Conservation (phyloP, 2,797 vertebrate genomes). For the Thaleichthys pacificus region DNA sequence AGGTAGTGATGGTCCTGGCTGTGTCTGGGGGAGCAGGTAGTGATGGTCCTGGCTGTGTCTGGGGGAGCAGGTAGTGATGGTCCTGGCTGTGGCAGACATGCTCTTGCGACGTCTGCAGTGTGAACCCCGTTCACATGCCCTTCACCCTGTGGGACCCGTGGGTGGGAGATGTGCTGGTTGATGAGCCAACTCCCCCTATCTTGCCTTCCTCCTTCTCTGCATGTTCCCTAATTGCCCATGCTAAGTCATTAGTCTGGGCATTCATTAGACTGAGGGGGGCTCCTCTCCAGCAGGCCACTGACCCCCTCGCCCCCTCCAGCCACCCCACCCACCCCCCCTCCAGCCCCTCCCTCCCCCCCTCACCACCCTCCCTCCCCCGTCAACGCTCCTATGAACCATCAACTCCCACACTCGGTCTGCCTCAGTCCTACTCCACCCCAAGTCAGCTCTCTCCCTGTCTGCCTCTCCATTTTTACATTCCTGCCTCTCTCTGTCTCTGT, state of each 20-base stretch:
- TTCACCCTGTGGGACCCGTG: neutral
- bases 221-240: slow-evolving; percentile 52
- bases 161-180: slow-evolving; percentile 10
- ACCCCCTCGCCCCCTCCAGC: slow-evolving; percentile 42
- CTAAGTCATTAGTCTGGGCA: slow-evolving; percentile 60
- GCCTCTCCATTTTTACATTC: too few relatives aligned
- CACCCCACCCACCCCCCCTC: slow-evolving; percentile 35
- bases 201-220: slow-evolving; percentile 34
- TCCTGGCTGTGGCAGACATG: too few relatives aligned
- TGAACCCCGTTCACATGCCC: neutral
- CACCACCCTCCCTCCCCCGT: neutral
- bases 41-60: too few relatives aligned
- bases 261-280: slow-evolving; percentile 45
- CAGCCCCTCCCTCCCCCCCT: neutral
- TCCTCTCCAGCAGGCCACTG: slow-evolving; percentile 44
- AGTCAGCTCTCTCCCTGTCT: too few relatives aligned
- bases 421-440: too few relatives aligned
- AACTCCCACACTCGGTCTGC: too few relatives aligned
- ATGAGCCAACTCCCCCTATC: slow-evolving; percentile 23
- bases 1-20: too few relatives aligned
- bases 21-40: too few relatives aligned
- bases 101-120: neutral
- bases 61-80: too few relatives aligned
- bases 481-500: neutral
- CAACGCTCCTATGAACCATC: neutral